These are phyloP conservation scores for Geococcyx californianus DNA, from an alignment of 2,113 vertebrate genomes.

Conservation along the genomic window DNA sequence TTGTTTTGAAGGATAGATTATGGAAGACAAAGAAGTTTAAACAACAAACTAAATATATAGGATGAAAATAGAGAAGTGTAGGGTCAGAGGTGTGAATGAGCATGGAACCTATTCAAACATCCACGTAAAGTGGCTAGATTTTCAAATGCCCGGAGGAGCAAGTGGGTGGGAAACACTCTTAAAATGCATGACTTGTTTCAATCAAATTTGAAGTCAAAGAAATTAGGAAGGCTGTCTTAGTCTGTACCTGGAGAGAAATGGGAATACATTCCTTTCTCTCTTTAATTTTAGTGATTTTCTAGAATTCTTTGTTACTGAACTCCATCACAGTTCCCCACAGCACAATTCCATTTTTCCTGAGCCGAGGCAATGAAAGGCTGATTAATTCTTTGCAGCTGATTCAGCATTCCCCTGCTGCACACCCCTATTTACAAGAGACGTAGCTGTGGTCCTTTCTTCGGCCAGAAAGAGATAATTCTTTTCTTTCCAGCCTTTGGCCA, in stretches of 20 bases:
- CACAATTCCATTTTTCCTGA: not conserved
- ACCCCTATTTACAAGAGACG: not conserved
- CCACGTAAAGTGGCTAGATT: not conserved
- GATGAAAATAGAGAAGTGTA: not conserved
- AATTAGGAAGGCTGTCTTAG: not conserved
- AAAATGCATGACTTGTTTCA: not conserved
- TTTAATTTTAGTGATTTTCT: not conserved
- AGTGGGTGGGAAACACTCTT: not conserved
- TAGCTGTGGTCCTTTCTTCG: not conserved
- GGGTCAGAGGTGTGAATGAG: not conserved
- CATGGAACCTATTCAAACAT: not conserved
- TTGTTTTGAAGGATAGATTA: not conserved
- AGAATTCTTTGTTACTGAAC: not conserved
- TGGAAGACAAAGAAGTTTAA: not conserved
- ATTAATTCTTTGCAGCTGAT: conserved; percentile 23
- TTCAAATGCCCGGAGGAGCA: not conserved
- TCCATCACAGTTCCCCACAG: not conserved
- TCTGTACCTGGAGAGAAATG: not conserved
- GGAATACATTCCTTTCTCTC: not conserved
- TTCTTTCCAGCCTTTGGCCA: not conserved
- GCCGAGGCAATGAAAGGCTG: not conserved
- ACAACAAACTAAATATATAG: not conserved
- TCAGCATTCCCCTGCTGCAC: not conserved
- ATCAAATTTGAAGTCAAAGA: not conserved
- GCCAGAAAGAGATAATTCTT: not conserved